A percentile compares a stretch with the other conserved stretches of the same genome.
Conservation (phyloP, 1,140 invertebrate species). For the Saxidomus purpurata region DNA sequence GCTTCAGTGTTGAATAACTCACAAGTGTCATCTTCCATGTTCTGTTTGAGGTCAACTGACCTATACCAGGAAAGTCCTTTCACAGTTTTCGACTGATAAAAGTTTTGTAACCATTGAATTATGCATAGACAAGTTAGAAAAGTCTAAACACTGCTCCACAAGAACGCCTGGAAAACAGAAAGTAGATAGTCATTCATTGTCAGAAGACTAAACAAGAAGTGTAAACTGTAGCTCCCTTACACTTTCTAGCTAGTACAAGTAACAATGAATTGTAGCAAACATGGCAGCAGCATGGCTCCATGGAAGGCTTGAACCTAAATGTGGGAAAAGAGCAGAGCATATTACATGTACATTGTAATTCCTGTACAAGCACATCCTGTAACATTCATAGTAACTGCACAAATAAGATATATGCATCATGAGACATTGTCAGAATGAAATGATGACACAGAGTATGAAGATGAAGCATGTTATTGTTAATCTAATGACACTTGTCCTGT, state of each 20-base stretch:
- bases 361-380: too few relatives aligned
- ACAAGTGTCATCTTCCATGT: slow-evolving; percentile 21
- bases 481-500: too few relatives aligned
- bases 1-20: slow-evolving; percentile 35
- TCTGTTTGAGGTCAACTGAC: neutral
- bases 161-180: slow-evolving; percentile 39
- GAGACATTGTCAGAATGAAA: too few relatives aligned
- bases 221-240: slow-evolving; percentile 3
- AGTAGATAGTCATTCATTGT: slow-evolving; percentile 35
- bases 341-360: too few relatives aligned
- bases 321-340: too few relatives aligned
- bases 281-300: neutral
- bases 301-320: neutral
- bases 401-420: too few relatives aligned
- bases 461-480: too few relatives aligned
- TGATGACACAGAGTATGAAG: too few relatives aligned
- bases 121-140: neutral
- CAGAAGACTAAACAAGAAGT: slow-evolving; percentile 31
- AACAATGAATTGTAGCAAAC: slow-evolving; percentile 28
- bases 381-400: too few relatives aligned
- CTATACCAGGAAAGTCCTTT: neutral
- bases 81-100: neutral
- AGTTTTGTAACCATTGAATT: neutral
- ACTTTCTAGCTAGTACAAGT: slow-evolving; percentile 32
- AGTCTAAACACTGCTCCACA: neutral